A percentile compares a stretch with the other conserved stretches of the same genome.
Evolutionary conservation across 2,888 invertebrate genomes (phyloP).

Genomic region (Bombylius major): DNA sequence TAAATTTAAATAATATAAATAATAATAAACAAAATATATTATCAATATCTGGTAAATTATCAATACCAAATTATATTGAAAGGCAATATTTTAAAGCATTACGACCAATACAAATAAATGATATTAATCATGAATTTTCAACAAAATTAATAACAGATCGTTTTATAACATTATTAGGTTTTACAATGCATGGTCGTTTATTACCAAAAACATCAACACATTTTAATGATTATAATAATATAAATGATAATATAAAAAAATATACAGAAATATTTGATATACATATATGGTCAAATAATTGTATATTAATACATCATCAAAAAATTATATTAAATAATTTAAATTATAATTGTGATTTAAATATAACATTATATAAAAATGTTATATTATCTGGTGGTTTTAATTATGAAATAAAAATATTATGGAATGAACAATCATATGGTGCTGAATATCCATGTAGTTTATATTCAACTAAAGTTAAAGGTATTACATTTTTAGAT

Average conservation of each 20-base stretch:
- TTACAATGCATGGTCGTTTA: constrained; percentile 23
- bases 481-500: constrained; percentile 29
- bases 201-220: not conserved
- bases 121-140: constrained; percentile 24
- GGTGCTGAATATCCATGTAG: constrained; percentile 35
- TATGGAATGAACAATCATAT: constrained; percentile 27
- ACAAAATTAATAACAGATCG: constrained; percentile 25
- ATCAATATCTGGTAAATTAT: not conserved
- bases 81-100: constrained; percentile 33
- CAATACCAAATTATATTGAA: constrained; percentile 18
- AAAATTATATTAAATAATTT: constrained; percentile 5
- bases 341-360: constrained; percentile 31
- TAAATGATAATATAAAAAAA: constrained; percentile 13
- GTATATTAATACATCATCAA: constrained; percentile 7
- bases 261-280: constrained; percentile 28
- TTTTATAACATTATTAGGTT: constrained; percentile 29
- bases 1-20: not conserved
- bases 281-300: constrained; percentile 21
- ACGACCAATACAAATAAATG: constrained; percentile 28
- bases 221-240: not conserved
- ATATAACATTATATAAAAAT: constrained; percentile 25
- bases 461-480: constrained; percentile 26
- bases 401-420: constrained; percentile 27
- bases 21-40: not conserved
- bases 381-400: constrained; percentile 29